Percentiles rank a stretch among this genome's conserved stretches.
These are phyloP conservation scores for Prunella strophiata DNA, from an alignment of 2,797 vertebrate genomes.

Conservation along the genomic window DNA sequence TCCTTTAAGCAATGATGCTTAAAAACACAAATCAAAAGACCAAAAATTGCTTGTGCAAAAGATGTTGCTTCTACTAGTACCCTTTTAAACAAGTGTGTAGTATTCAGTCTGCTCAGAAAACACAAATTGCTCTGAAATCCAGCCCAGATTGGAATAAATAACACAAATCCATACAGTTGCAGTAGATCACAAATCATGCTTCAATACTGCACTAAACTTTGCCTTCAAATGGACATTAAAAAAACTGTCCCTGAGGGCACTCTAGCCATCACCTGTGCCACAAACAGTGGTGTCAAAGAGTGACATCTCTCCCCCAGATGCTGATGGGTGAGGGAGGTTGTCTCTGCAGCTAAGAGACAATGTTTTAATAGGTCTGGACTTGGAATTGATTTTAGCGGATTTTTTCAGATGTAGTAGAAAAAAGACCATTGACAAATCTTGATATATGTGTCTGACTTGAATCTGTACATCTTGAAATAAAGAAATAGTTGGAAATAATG, in stretches of 20 bases:
- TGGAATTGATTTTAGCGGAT: background rate
- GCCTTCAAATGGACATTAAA: background rate
- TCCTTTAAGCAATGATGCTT: background rate
- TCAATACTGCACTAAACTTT: background rate
- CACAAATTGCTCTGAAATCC: background rate
- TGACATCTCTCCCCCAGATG: background rate
- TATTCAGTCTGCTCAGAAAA: background rate
- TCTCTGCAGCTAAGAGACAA: background rate
- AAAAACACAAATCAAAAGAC: background rate
- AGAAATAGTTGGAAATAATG: background rate
- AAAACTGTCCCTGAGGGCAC: background rate
- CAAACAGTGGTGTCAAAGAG: background rate
- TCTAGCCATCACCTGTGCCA: background rate
- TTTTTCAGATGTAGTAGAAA: background rate
- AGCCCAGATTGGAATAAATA: background rate
- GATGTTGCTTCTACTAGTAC: background rate
- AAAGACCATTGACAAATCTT: background rate
- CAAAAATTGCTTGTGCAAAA: background rate
- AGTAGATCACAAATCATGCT: background rate
- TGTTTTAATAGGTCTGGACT: background rate
- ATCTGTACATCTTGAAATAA: background rate
- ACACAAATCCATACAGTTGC: background rate
- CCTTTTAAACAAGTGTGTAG: background rate
- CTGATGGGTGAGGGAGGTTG: rapidly evolving
- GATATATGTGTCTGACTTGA: background rate